Conservation (phyloP, 2,113 vertebrate genomes). For the Lethenteron camtschaticum region DNA sequence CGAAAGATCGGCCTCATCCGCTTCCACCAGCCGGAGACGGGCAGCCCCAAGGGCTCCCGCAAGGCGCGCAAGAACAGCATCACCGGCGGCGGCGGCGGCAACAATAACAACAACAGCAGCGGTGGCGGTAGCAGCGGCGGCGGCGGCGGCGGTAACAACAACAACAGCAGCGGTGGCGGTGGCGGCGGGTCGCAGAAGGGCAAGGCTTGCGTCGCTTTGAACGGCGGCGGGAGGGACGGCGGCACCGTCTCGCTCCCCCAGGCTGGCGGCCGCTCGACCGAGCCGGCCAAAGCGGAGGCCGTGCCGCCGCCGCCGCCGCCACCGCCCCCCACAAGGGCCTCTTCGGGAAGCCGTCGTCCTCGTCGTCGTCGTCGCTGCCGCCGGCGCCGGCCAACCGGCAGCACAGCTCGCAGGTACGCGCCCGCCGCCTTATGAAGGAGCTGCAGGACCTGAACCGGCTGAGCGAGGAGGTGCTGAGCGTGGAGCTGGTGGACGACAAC, state of each 20-base stretch:
- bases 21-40: constrained; percentile 81
- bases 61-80: constrained; percentile 40
- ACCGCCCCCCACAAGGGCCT: constrained; percentile 18
- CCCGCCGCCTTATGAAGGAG: constrained; percentile 90
- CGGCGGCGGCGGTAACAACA: not conserved
- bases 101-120: constrained; percentile 33
- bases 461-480: constrained; percentile 89
- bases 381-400: constrained; percentile 46
- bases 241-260: not conserved
- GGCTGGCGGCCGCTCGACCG: not conserved
- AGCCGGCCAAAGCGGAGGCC: constrained; percentile 22
- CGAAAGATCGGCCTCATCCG: constrained; percentile 92
- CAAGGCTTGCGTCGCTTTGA: constrained; percentile 18
- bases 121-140: constrained; percentile 25
- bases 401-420: constrained; percentile 90
- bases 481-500: constrained; percentile 96
- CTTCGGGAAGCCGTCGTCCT: constrained; percentile 20
- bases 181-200: constrained; percentile 39
- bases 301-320: constrained; percentile 18
- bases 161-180: constrained; percentile 7
- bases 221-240: not conserved
- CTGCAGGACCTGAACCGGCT: constrained; percentile 88
- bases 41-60: constrained; percentile 33
- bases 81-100: constrained; percentile 22
- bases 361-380: constrained; percentile 19